Base-by-base conservation (phyloP, 2,888 invertebrate genomes). In the Chalcis sispes region DNA sequence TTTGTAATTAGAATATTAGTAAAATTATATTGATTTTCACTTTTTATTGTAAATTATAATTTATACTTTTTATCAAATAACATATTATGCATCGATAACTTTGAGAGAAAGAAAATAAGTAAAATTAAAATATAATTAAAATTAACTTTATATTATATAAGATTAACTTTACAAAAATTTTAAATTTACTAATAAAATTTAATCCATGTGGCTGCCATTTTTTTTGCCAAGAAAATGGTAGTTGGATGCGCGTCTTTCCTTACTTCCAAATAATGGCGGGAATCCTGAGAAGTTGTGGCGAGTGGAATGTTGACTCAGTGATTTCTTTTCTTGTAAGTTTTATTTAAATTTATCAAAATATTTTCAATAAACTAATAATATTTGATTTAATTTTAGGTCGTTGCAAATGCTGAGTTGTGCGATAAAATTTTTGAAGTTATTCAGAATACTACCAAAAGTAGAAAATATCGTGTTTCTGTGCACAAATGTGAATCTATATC, bases 401-500 rank as follows among this genome's bases (percentile, higher is more conserved):
- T 86, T 59, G 85, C 86, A 1, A 78, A 81, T 25, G 81, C 82
- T 75, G 80, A 84, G 62, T 79, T 88, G 61, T 85, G 86, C 73
- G 77, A 81, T 4, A 83, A 81, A 61, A 80, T 88, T 48, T 81
- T 83, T 18, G 80, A 84, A 59, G 82, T 82, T 50, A 79, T 88
- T 29, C 75, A 82, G 18, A 61, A 78, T 42, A 78, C 79, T 67
- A 84, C 83, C 13, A 83, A 80, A 23, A 72, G 77, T 42, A 81
- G 81, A 23, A 80, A 82, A 29, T 82, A 83, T 79, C 79, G 78
- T 3, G 79, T 87, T 64, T 42, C 76, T 20, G 80, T 87, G 2
- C 87, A 88, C 80, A 83, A 83, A 48, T 85, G 87, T 77, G 88
- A 88, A 79, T 81, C 79, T n/a, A 56, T 88, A 58, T 25, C 52